Percentiles rank a stretch among this genome's conserved stretches.
These are phyloP conservation scores for Oryzias celebensis DNA, from an alignment of 2,113 vertebrate genomes.

Conservation along the genomic window DNA sequence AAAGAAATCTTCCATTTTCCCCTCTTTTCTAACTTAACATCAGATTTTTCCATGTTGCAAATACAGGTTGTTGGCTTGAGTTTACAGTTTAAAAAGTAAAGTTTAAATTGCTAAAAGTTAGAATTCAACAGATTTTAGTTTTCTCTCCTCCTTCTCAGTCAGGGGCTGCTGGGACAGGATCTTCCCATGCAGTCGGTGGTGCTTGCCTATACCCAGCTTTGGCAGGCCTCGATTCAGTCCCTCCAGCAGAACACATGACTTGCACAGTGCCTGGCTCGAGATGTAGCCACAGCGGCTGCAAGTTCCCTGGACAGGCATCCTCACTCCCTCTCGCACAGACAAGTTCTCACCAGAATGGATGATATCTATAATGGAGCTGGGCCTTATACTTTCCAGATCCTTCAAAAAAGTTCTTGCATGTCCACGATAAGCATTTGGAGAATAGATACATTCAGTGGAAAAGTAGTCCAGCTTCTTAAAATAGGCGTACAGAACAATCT, in stretches of 20 bases:
- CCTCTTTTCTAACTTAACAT: too few species aligned
- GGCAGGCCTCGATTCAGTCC: conserved; percentile 86
- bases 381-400: conserved; percentile 82
- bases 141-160: conserved; percentile 71
- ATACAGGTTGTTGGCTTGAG: too few species aligned
- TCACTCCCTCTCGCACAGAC: conserved; percentile 79
- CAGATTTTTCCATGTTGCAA: too few species aligned
- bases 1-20: too few species aligned
- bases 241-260: conserved; percentile 86
- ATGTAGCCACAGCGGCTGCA: conserved; percentile 86
- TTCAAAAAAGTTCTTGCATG: conserved; percentile 85
- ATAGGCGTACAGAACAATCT: conserved; percentile 92
- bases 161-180: conserved; percentile 76
- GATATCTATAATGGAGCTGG: conserved; percentile 86
- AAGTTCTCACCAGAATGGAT: conserved; percentile 88
- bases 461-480: conserved; percentile 91
- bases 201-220: conserved; percentile 85
- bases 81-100: too few species aligned
- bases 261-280: conserved; percentile 86
- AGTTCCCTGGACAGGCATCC: conserved; percentile 82
- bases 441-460: conserved; percentile 88
- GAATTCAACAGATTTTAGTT: conserved; percentile 71
- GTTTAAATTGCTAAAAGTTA: conserved; percentile 27
- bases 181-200: conserved; percentile 80
- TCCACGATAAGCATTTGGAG: conserved; percentile 87